Conservation (phyloP, 2,888 invertebrate species). For the Polyommatus icarus region DNA sequence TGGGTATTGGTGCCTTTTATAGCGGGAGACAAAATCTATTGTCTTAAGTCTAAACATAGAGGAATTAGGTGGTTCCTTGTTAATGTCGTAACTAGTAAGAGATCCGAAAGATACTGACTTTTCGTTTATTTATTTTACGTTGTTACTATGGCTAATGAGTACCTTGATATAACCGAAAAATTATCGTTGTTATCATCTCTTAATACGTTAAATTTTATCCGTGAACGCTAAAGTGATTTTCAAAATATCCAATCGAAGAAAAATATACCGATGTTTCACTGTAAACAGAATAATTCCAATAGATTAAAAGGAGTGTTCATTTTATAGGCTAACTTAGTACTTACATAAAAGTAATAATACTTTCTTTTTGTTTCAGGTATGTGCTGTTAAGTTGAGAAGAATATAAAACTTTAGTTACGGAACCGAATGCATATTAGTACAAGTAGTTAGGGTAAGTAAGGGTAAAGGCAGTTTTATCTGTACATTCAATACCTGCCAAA, state of each 20-base stretch:
- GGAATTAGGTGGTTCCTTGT: background rate
- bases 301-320: background rate
- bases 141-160: no score
- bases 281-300: background rate
- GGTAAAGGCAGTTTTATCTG: no score
- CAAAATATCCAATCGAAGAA: no score
- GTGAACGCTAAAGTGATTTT: no score
- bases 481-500: no score
- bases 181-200: no score
- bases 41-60: background rate
- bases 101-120: no score
- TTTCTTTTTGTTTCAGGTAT: background rate
- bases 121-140: no score
- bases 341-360: background rate
- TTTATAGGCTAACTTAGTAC: background rate
- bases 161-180: no score
- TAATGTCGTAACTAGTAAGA: background rate
- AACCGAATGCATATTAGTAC: no score
- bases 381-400: background rate
- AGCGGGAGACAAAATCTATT: background rate
- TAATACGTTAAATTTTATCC: no score
- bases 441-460: no score
- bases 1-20: conserved; percentile 21
- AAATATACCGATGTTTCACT: background rate
- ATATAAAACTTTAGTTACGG: background rate